Evolutionary conservation across 1,140 invertebrate genomes (phyloP), one percentile per base, ranked within the genome.

Genomic region (Solen grandis): DNA sequence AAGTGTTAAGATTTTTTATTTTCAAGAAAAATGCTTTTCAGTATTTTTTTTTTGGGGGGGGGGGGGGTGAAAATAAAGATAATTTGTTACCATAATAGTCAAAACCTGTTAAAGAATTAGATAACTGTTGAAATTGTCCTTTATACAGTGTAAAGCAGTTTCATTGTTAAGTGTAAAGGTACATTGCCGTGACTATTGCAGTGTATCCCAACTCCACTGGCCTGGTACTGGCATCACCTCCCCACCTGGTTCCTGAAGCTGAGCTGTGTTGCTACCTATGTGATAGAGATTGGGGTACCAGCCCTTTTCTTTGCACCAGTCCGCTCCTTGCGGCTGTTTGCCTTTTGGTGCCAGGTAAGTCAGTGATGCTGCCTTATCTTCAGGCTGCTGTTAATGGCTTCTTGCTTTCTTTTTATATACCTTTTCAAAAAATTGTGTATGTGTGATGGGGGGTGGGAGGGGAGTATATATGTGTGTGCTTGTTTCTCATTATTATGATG

Each of bases 301-400:
- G 94, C 96, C 81, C 92, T 97, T n/a, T 97, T 97, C 89, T 96
- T 97, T 90, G 93, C 95, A 52, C 96, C 96, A 5, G 92, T 95
- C 13, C 93, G 94, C 86, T 93, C 93, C 84, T 93, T 96, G 4
- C 92, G 95, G 86, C 92, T 95, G 55, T 93, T 95, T 81, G 94
- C 94, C 35, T 96, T 96, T 89, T 94, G 93, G 83, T 85, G 94
- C 5, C 95, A 96, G 93, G 96, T 96, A 79, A 85, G 89, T 59
- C 38, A 16, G n/a, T n/a, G n/a, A n/a, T n/a, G n/a, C n/a, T n/a
- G n/a, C n/a, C n/a, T n/a, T 50, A 25, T 52, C 31, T 19, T 27
- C 19, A 70, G 4, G 50, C 50, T 36, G 36, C 16, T 0, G 68
- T 25, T 19, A 16, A 16, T 31, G 2, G n/a, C 16, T 63, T 63